Base-by-base conservation (phyloP, 2,797 vertebrate species). In the Acipenser transmontanus region DNA sequence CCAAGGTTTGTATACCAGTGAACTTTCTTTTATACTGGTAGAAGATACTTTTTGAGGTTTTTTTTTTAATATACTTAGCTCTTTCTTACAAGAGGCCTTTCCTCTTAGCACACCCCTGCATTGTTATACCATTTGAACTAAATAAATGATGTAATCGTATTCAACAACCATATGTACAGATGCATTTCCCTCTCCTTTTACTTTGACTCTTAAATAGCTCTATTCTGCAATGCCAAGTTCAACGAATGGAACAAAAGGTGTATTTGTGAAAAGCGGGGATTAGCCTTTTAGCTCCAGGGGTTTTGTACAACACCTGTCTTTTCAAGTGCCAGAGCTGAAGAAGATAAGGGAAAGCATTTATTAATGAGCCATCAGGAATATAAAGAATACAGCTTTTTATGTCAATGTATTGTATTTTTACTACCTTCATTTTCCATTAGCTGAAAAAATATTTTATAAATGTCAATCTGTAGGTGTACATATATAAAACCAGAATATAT, bases 251-350 rank as follows among this genome's bases (percentile, higher is more conserved):
- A 86, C 80, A 87, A 84, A 84, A 78, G 78, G 69, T 61, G 70
- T 72, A 61, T 77, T 85, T 83, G 78, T 80, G 68, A 77, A 77
- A 75, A 72, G 67, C 59, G 69, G 72, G 72, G 49, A 82, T 80
- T 74, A 81, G 74, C 71, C 70, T 66, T 62, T 64, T 67, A 75
- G 80, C 70, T 74, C 62, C 65, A 64, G 67, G 63, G 68, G 79
- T 72, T 64, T 77, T 69, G 65, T 70, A 73, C 77, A 82, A 82
- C 81, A 83, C 82, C 75, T 82, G 81, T 64, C 76, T 73, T 65
- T 65, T 73, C 77, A 75, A 77, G 50, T 70, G 70, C 67, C 68
- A 69, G 60, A 64, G 63, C 48, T 14, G 64, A 74, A 75, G 72
- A 72, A 49, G 68, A 13, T 47, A 47, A n/a, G 34, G 34, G 34